These are phyloP conservation scores for Periparus ater DNA, from an alignment of 2,797 vertebrate species.

Conservation along the genomic window DNA sequence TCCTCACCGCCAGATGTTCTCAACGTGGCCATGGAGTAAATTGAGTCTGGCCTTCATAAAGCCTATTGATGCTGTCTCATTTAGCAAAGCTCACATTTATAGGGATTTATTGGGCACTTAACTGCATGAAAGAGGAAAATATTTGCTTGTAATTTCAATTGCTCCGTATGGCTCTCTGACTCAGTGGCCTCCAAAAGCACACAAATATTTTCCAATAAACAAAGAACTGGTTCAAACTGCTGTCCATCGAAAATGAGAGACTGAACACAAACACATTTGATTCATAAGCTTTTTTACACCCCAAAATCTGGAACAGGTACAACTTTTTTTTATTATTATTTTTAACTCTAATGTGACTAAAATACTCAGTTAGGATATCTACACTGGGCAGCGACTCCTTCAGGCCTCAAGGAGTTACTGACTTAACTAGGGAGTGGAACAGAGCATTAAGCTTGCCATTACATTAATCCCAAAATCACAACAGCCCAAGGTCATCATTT, in stretches of 20 bases:
- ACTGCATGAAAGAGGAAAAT: conserved; percentile 46
- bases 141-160: conserved; percentile 47
- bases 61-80: conserved; percentile 12
- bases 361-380: not conserved
- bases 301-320: not conserved
- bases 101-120: conserved; percentile 52
- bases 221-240: conserved; percentile 37
- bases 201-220: conserved; percentile 58
- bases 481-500: not conserved
- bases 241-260: not conserved
- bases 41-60: conserved; percentile 23
- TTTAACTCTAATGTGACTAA: not conserved
- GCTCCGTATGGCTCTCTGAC: not conserved
- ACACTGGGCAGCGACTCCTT: not conserved
- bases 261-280: conserved; percentile 18
- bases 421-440: not conserved
- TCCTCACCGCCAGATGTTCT: not conserved
- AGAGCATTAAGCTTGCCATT: not conserved
- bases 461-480: not conserved
- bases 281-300: not conserved
- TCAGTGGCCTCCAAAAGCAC: conserved; percentile 42
- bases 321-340: not conserved
- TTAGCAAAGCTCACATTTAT: conserved; percentile 34
- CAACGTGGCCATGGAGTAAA: not conserved
- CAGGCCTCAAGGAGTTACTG: not conserved